Conservation (phyloP, 2,113 vertebrate genomes). For the Gymnarchus niloticus region DNA sequence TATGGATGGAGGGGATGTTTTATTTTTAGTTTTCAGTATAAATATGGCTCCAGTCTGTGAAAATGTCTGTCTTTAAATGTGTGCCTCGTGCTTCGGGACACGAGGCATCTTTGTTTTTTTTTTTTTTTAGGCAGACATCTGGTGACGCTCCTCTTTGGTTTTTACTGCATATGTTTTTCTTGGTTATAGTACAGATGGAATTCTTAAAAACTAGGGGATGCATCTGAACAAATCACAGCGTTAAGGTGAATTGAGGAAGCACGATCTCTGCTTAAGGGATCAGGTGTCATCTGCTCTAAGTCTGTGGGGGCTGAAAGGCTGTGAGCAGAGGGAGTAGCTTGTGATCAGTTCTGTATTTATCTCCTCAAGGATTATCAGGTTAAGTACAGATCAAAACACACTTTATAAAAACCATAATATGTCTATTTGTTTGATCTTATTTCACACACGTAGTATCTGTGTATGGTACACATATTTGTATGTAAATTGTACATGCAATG, state of each 20-base stretch:
- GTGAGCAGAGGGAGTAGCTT: neutral
- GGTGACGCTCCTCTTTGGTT: neutral
- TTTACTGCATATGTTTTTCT: neutral
- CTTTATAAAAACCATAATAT: neutral
- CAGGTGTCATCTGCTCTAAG: neutral
- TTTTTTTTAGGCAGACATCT: neutral
- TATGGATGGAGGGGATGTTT: too few relatives aligned
- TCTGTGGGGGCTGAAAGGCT: neutral
- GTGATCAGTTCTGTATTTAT: neutral
- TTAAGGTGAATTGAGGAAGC: neutral
- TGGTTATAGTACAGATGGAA: neutral
- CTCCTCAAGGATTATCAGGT: neutral
- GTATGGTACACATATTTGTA: slow-evolving; percentile 21
- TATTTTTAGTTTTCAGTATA: too few relatives aligned
- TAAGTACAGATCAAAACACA: neutral
- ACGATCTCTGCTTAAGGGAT: neutral
- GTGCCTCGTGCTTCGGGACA: too few relatives aligned
- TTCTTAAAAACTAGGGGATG: neutral
- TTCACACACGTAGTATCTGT: slow-evolving; percentile 32
- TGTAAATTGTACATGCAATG: too few relatives aligned
- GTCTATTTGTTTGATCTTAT: too few relatives aligned
- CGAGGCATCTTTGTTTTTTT: too few relatives aligned
- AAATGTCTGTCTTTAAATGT: too few relatives aligned
- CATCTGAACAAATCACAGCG: neutral
- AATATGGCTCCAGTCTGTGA: too few relatives aligned